Base-by-base conservation (phyloP, 1,140 invertebrate genomes). In the Cyclina sinensis region DNA sequence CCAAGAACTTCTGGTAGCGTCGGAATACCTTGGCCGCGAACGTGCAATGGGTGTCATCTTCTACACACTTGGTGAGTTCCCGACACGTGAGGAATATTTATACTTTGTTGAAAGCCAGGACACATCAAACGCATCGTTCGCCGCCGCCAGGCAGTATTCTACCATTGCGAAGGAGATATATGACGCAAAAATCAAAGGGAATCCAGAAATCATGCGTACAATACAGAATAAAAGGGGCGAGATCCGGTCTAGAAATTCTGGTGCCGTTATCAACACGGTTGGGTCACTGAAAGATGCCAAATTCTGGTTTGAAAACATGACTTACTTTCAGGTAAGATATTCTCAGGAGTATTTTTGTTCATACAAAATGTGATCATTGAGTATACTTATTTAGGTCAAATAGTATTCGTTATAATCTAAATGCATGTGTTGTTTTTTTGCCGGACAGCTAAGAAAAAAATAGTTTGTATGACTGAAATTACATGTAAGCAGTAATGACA, bases 21-120 rank as follows among this genome's bases (percentile, higher is more conserved):
- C 83, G n/a, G 91, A 93, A 39, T 90, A 91, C 59, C 81, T 92
- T 9, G 92, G 92, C 7, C 51, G 92, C 39, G 92, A 93, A 86
- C 73, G 92, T 54, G 91, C 91, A 14, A 83, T 91, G 78, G 92
- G 92, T 0, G 88, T 89, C 21, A 84, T 90, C 12, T 93, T 90
- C 73, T 92, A 88, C 48, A 86, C 90, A 2, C 59, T 76, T 16
- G 92, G 92, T 14, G 74, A 86, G 14, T 93, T 93, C 76, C 43
- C 68, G 27, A 88, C 81, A 16, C 62, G 87, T 62, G 90, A 91
- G 14, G 91, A 92, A 24, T 92, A 93, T 82, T 57, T 91, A 4
- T 73, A 78, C 12, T 93, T 92, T 83, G 57, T 91, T 0, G 90
- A 93, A 70, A 91, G 90, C 39, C 92, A 93, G 43, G 90, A 92